These are phyloP conservation scores for Cecidostiba fungosa DNA, from an alignment of 2,888 invertebrate genomes.

Conservation along the genomic window DNA sequence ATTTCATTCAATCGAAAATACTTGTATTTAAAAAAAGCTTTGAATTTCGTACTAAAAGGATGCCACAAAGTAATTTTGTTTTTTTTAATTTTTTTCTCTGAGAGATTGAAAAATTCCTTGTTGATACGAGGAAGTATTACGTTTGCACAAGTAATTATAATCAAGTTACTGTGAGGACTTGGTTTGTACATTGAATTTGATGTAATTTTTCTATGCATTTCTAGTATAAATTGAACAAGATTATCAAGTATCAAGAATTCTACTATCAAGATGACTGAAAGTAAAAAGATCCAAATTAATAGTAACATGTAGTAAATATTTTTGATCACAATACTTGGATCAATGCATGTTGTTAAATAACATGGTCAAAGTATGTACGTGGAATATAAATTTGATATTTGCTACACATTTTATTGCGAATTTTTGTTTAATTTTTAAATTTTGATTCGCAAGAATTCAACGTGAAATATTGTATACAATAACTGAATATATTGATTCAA, in stretches of 20 bases:
- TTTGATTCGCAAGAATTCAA: neutral
- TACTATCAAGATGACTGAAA: conserved; percentile 27
- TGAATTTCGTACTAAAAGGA: conserved; percentile 47
- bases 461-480: neutral
- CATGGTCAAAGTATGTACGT: neutral
- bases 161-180: conserved; percentile 56
- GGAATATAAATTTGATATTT: conserved; percentile 13
- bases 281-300: neutral
- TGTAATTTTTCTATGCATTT: conserved; percentile 59
- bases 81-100: conserved; percentile 30
- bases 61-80: conserved; percentile 37
- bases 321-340: conserved; percentile 24
- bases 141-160: conserved; percentile 60
- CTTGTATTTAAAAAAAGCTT: conserved; percentile 51
- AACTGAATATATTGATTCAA: conserved; percentile 1
- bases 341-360: conserved; percentile 27
- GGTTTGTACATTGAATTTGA: conserved; percentile 57
- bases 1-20: conserved; percentile 48
- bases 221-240: conserved; percentile 43
- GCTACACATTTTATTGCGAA: neutral
- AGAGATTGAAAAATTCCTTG: conserved; percentile 49
- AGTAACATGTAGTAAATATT: conserved; percentile 40
- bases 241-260: conserved; percentile 48
- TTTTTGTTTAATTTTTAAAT: neutral
- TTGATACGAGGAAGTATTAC: conserved; percentile 47